These are phyloP conservation scores for Deroptyus accipitrinus DNA, from an alignment of 2,113 vertebrate species.

Conservation along the genomic window DNA sequence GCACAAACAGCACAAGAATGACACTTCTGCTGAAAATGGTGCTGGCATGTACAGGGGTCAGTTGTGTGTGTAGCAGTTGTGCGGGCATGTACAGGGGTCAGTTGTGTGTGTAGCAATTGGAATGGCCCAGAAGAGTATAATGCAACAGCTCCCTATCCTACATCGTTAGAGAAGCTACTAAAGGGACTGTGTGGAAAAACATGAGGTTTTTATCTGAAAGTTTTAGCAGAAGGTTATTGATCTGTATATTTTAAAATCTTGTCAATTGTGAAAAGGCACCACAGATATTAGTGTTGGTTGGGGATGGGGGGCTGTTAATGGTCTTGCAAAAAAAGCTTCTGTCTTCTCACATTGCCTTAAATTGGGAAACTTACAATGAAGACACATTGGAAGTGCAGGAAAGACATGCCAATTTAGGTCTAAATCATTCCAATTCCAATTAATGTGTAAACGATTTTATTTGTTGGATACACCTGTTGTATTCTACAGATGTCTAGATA, in stretches of 20 bases:
- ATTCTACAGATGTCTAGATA: not conserved
- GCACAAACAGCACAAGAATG: not conserved
- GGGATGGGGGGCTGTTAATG: not conserved
- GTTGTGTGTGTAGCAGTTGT: fast-evolving
- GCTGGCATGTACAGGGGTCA: not conserved
- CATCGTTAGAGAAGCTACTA: not conserved
- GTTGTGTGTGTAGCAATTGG: not conserved
- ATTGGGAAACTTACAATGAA: not conserved
- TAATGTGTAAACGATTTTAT: not conserved
- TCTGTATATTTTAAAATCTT: not conserved
- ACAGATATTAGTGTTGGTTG: not conserved
- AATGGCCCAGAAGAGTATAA: not conserved
- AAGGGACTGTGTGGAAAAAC: not conserved
- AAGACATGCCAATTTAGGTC: not conserved
- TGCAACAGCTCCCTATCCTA: not conserved
- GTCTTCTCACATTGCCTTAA: not conserved
- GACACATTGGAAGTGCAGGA: not conserved
- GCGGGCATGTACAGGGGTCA: not conserved
- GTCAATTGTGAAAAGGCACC: not conserved
- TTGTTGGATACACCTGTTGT: not conserved
- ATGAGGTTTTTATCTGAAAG: not conserved
- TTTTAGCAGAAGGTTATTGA: not conserved
- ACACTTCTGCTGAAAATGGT: not conserved
- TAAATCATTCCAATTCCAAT: not conserved
- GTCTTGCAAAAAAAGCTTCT: not conserved